A percentile compares a stretch with the other conserved stretches of the same genome.
phyloP scores from a whole-genome alignment of 2,113 vertebrate genomes.

The Notechis scutatus region DNA sequence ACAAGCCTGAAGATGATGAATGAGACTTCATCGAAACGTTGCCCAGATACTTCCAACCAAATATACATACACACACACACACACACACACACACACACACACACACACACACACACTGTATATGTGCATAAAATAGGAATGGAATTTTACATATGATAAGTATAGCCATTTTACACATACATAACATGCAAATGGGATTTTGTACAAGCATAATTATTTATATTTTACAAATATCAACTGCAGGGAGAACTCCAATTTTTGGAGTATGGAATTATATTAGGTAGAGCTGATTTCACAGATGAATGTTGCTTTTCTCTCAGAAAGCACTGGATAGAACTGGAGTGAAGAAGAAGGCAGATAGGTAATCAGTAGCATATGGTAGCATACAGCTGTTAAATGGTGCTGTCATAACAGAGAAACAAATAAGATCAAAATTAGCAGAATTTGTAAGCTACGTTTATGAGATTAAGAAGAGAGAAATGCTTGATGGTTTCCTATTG shows the following conservation, averaged over 20 bases:
- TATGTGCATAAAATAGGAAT: background rate
- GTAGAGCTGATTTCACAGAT: background rate
- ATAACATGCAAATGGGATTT: background rate
- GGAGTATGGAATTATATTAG: background rate
- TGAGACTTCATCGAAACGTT: no score
- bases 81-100: no score
- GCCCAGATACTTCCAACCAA: no score
- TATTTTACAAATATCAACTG: background rate
- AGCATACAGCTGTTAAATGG: background rate
- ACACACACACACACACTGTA: background rate
- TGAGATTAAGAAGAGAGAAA: constrained; percentile 11
- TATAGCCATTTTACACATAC: background rate
- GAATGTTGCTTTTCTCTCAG: background rate
- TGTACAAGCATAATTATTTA: background rate
- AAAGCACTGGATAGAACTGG: background rate
- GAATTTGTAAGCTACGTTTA: constrained; percentile 5
- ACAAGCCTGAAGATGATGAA: no score
- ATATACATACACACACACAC: no score
- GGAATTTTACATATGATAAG: background rate
- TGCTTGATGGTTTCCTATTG: constrained; percentile 12
- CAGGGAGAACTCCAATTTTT: background rate
- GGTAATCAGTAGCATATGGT: background rate
- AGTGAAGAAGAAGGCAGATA: background rate
- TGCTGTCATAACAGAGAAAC: background rate
- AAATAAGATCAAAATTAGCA: background rate